A percentile compares a stretch with the other conserved stretches of the same genome.
Conservation (phyloP, 2,797 vertebrate genomes). For the Acanthurus lineatus region DNA sequence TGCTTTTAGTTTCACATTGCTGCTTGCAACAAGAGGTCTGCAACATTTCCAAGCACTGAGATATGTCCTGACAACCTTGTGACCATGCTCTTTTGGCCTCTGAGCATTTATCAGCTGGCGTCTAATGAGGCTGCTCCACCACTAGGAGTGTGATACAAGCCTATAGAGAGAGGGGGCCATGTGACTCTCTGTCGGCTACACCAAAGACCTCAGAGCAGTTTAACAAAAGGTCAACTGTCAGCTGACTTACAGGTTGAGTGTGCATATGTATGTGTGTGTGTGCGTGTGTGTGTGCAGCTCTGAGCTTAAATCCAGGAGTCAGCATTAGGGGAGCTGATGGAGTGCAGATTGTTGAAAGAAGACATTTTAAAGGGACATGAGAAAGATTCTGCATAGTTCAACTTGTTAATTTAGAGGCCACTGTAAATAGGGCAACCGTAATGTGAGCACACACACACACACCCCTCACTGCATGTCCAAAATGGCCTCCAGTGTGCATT, state of each 20-base stretch:
- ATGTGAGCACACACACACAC: slow-evolving; percentile 19
- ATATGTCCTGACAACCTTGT: slow-evolving; percentile 35
- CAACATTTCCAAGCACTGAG: not conserved
- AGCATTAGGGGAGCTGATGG: not conserved
- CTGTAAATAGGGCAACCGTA: slow-evolving; percentile 47
- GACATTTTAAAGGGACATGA: not conserved
- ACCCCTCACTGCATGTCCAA: slow-evolving; percentile 26
- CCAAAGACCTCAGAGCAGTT: slow-evolving; percentile 38
- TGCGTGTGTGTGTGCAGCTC: slow-evolving; percentile 7
- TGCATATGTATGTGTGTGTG: slow-evolving; percentile 4
- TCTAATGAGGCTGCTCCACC: slow-evolving; percentile 54
- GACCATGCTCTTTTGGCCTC: slow-evolving; percentile 23
- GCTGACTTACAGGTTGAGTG: slow-evolving; percentile 40
- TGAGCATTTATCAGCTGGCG: slow-evolving; percentile 46
- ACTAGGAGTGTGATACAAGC: slow-evolving; percentile 9
- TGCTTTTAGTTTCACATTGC: slow-evolving; percentile 18
- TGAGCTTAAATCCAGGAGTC: not conserved
- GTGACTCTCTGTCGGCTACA: slow-evolving; percentile 43
- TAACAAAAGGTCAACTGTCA: slow-evolving; percentile 48
- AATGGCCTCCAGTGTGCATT: slow-evolving; percentile 35
- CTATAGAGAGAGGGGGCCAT: slow-evolving; percentile 41
- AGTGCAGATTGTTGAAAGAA: slow-evolving; percentile 6
- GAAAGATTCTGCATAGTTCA: not conserved
- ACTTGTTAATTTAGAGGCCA: slow-evolving; percentile 32
- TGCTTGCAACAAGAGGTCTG: not conserved